A percentile compares a stretch with the other conserved stretches of the same genome.
Conservation (phyloP, 2,113 vertebrate species). For the Pygoscelis adeliae region DNA sequence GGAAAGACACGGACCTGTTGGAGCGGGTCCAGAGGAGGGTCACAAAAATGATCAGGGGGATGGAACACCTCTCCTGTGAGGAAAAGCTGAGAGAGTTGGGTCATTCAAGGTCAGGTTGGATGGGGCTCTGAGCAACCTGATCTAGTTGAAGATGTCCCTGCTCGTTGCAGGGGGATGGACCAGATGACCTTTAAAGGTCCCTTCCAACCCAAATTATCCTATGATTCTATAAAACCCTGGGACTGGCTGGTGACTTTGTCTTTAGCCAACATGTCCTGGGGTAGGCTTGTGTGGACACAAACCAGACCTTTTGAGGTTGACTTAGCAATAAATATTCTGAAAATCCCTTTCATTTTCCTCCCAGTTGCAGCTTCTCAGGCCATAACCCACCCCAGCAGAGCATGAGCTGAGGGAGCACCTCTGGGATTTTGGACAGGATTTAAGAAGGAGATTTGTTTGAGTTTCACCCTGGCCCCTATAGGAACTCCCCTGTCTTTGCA, state of each 20-base stretch:
- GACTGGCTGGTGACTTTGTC: background rate
- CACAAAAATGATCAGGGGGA: background rate
- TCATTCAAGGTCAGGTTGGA: background rate
- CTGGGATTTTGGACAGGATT: background rate
- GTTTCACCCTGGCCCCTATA: background rate
- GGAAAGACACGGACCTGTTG: too few relatives aligned
- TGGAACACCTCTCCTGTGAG: background rate
- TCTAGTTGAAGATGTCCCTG: background rate
- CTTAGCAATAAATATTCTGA: background rate
- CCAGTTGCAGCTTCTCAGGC: background rate
- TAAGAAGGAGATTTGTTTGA: background rate
- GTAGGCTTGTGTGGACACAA: background rate
- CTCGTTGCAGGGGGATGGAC: background rate
- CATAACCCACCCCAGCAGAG: background rate
- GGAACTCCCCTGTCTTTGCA: background rate
- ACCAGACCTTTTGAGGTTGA: background rate
- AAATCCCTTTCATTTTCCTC: background rate
- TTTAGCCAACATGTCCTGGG: background rate
- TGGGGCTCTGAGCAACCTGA: background rate
- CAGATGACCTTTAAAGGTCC: too few relatives aligned
- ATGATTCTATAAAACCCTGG: background rate
- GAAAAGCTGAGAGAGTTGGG: background rate
- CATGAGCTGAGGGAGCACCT: background rate
- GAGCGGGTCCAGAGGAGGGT: background rate
- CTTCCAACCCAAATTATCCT: background rate